Evolutionary conservation across 2,113 vertebrate species (phyloP).

Genomic region (Guaruba guarouba): DNA sequence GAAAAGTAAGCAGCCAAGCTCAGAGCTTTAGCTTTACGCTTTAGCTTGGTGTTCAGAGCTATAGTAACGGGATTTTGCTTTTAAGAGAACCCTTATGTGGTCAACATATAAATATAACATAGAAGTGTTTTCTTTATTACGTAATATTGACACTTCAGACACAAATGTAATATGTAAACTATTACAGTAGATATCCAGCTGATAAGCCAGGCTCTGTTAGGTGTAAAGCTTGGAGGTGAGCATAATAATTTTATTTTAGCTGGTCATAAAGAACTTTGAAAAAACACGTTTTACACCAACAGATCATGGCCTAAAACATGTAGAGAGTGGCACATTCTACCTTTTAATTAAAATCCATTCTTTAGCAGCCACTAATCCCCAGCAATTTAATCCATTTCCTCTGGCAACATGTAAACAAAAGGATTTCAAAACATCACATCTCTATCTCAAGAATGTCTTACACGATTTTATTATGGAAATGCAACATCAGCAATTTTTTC

Average conservation of each 20-base stretch:
- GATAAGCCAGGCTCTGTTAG: constrained; percentile 21
- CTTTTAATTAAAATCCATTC: constrained; percentile 53
- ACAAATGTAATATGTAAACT: constrained; percentile 14
- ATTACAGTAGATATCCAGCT: neutral
- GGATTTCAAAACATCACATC: neutral
- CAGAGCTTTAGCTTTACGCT: constrained; percentile 59
- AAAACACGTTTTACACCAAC: neutral
- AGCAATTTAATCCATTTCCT: constrained; percentile 39
- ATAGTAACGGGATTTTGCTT: constrained; percentile 64
- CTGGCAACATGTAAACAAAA: constrained; percentile 15
- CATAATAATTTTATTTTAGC: neutral
- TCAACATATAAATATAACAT: neutral
- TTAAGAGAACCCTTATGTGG: constrained; percentile 23
- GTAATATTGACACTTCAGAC: constrained; percentile 32
- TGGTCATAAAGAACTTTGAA: neutral
- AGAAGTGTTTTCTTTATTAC: constrained; percentile 27
- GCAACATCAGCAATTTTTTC: neutral
- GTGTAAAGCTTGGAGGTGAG: neutral
- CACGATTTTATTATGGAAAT: constrained; percentile 22
- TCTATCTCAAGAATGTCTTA: neutral
- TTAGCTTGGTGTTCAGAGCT: constrained; percentile 61
- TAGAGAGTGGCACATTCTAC: neutral
- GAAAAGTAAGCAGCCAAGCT: constrained; percentile 33
- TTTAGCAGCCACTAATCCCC: constrained; percentile 18
- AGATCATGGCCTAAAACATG: neutral